These are phyloP conservation scores for Holacanthella duospinosa DNA, from an alignment of 2,888 invertebrate genomes.

Conservation along the genomic window DNA sequence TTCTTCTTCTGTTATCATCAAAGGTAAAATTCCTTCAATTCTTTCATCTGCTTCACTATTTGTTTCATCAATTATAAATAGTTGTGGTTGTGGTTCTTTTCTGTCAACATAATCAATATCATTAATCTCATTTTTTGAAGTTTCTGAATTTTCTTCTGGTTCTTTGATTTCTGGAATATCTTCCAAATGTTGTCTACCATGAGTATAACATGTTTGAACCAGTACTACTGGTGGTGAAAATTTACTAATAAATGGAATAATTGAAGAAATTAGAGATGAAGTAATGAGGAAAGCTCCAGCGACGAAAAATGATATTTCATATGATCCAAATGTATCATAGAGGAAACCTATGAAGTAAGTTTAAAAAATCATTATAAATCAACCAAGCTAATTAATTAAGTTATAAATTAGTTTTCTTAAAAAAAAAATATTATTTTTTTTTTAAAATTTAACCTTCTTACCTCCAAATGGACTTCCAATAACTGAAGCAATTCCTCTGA, in stretches of 20 bases:
- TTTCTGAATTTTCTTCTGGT: neutral
- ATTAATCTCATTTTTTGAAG: too few relatives aligned
- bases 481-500: conserved; percentile 86
- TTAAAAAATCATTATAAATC: conserved; percentile 48
- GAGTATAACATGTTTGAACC: neutral
- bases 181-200: neutral
- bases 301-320: conserved; percentile 80
- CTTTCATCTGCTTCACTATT: too few relatives aligned
- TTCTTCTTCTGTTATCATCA: too few relatives aligned
- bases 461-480: conserved; percentile 51
- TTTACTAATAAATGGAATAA: conserved; percentile 33
- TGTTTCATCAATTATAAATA: neutral
- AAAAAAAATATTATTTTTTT: neutral
- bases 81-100: too few relatives aligned
- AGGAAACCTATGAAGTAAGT: conserved; percentile 75
- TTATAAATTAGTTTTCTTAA: conserved; percentile 28
- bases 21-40: too few relatives aligned
- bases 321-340: conserved; percentile 71
- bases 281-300: conserved; percentile 76
- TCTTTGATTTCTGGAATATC: neutral
- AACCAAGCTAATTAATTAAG: neutral
- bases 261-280: conserved; percentile 63
- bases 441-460: conserved; percentile 14
- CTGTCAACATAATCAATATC: too few relatives aligned
- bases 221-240: neutral